Evolutionary conservation across 2,888 invertebrate species (phyloP), one percentile per base, ranked within the genome.

Genomic region (Acronicta psi): DNA sequence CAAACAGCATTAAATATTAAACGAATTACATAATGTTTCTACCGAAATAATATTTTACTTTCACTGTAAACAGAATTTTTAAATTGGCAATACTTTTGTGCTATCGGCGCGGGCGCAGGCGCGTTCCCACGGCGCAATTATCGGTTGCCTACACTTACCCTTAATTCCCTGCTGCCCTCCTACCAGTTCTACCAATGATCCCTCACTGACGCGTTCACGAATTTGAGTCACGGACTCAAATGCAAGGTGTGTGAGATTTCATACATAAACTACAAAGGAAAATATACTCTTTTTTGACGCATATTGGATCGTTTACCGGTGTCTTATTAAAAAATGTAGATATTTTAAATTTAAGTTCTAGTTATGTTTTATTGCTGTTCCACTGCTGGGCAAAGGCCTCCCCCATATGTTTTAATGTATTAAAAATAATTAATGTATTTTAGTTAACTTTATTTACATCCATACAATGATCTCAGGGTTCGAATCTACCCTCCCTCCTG

Each of bases 61-160:
- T 71, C 68, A 61, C 68, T 57, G 20, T 2, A 34, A 31, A 44
- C 2, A 25, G 17, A 34, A 42, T 46, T 44, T 55, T 13, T 7
- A 46, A 31, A 31, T 59, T 54, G 25, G 63, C 51, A 63, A 59
- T 52, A 69, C 43, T 61, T 59, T 53, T 59, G 59, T 74, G 74
- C 66, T 64, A 18, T 61, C 70, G 65, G 65, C 73, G 65, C 67
- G 51, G 51, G 56, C 65, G 64, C 25, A 36, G 13, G 62, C 73
- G 63, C 78, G 81, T 92, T 93, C 93, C 87, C 93, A 93, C 93
- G 92, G 82, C 86, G 85, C 89, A 92, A 93, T 93, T 93, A 93
- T 92, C 88, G 85, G 82, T 84, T 88, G 83, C 87, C 87, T 87
- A 86, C 89, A 90, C 88, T 89, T 90, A 90, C 86, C 88, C 88